Conservation (phyloP, 2,888 invertebrate genomes). For the Apocheima hispidaria region DNA sequence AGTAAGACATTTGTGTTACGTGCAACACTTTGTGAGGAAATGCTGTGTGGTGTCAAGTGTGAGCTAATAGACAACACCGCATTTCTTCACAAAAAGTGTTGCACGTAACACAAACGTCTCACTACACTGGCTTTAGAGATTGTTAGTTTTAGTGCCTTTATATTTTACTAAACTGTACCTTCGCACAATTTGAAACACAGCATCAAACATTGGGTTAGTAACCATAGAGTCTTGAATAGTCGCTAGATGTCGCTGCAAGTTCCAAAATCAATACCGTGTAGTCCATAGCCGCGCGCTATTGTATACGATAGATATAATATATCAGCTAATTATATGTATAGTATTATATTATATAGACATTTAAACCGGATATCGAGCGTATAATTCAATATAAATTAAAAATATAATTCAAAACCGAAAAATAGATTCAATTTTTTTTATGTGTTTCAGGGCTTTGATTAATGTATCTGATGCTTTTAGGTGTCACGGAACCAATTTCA, state of each 20-base stretch:
- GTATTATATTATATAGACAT: conserved; percentile 27
- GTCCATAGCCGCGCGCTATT: conserved; percentile 36
- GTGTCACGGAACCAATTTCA: too few species aligned
- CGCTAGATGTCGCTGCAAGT: conserved; percentile 48
- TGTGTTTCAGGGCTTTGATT: too few species aligned
- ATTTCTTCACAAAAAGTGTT: too few species aligned
- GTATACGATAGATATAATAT: conserved; percentile 45
- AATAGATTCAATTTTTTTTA: too few species aligned
- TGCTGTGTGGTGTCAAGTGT: too few species aligned
- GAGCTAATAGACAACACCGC: too few species aligned
- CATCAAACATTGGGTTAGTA: not conserved
- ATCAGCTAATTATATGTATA: conserved; percentile 24
- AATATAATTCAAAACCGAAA: not conserved
- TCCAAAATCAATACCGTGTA: conserved; percentile 18
- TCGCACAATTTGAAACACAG: conserved; percentile 11
- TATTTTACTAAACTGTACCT: conserved; percentile 15
- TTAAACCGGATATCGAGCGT: not conserved
- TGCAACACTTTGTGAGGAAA: too few species aligned
- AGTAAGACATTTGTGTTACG: too few species aligned
- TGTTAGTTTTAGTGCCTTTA: conserved; percentile 28
- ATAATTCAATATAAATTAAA: too few species aligned
- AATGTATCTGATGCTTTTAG: too few species aligned
- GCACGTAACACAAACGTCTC: too few species aligned
- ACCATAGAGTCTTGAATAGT: conserved; percentile 3
- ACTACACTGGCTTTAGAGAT: too few species aligned